Base-by-base conservation (phyloP, 2,888 invertebrate species). In the Apamea monoglypha region DNA sequence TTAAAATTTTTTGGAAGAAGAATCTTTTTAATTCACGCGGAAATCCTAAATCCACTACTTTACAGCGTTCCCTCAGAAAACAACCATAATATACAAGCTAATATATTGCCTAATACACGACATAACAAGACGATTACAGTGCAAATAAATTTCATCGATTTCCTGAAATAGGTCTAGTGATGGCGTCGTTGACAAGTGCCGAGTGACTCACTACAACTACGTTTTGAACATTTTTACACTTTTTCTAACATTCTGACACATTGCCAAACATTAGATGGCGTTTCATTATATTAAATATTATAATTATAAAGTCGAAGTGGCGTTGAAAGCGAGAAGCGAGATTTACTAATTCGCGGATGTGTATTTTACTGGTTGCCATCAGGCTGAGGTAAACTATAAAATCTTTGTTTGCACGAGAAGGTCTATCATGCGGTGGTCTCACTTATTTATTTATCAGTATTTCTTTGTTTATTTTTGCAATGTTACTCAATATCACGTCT, bases 241-340 rank as follows among this genome's bases (percentile, higher is more conserved):
- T 90, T 92, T 92, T 87, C 88, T 79, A 86, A 88, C 83, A 88
- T 87, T 84, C 90, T 91, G 92, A 91, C 86, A 82, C 87, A 75
- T 76, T 92, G 92, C 93, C 92, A 93, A 91, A 88, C 80, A 82
- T 88, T 87, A 86, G 84, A 83, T 88, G 88, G 89, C 89, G 87
- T 89, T 89, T 90, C 89, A 92, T 91, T 89, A 88, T 87, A 90
- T 81, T 89, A 87, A 90, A 91, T 91, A 91, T 90, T 90, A 90
- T 92, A 91, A 92, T 90, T 91, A 90, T 90, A 86, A 82, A 76
- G 78, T 70, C 81, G 56, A 63, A 86, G 85, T 82, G 50, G 16
- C 0, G n/a, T 29, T 77, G 80, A 29, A 53, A 80, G 90, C 29
- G 61, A 16, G 29, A 29, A 61, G 16, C 61, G 47, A 14, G 47